phyloP scores from a whole-genome alignment of 2,797 vertebrate genomes.

The Acanthurus tractus region DNA sequence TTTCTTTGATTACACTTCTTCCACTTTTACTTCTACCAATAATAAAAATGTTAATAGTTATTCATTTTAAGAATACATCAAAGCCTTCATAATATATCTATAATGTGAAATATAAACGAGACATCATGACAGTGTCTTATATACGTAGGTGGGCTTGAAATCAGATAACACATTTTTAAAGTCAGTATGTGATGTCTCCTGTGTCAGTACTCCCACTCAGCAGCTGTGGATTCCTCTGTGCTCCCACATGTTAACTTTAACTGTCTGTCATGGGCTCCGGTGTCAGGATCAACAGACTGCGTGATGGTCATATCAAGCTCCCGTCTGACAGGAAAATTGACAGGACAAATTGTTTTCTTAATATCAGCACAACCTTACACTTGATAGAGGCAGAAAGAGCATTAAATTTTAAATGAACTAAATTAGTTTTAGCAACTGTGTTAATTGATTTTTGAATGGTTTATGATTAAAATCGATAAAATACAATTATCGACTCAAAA shows the following conservation, averaged over 20 bases:
- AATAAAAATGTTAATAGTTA: neutral
- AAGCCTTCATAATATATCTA: neutral
- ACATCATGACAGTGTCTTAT: neutral
- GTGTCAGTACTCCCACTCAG: neutral
- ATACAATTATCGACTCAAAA: neutral
- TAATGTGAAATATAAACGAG: neutral
- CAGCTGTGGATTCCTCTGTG: neutral
- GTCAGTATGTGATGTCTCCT: neutral
- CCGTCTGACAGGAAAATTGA: neutral
- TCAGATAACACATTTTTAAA: neutral
- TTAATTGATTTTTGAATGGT: neutral
- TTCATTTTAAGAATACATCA: neutral
- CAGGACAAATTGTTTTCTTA: neutral
- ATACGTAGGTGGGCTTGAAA: neutral
- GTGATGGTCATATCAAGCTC: neutral
- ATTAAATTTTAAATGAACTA: neutral
- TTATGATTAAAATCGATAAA: neutral
- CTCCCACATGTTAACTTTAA: slow-evolving; percentile 1
- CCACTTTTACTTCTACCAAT: no score
- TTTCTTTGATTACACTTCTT: neutral
- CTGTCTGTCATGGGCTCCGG: neutral
- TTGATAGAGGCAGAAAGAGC: neutral
- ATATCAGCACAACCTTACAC: neutral
- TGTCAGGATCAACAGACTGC: slow-evolving; percentile 22
- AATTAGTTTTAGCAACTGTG: neutral